Evolutionary conservation across 2,113 vertebrate genomes (phyloP).

Genomic region (Psilopsiagon aymara): DNA sequence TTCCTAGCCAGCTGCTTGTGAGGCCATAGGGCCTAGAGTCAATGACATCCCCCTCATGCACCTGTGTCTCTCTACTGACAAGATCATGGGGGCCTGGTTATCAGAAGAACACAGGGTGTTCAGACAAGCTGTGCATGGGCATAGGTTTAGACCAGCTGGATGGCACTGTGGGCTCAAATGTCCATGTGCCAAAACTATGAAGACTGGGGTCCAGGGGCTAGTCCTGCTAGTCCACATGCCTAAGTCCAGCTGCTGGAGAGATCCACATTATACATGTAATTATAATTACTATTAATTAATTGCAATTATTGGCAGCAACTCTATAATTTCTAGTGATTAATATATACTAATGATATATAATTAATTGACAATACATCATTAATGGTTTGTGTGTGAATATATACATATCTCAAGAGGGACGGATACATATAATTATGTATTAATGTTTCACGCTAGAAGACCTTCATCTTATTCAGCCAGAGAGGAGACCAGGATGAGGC

Average conservation of each 20-base stretch:
- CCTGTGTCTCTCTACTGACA: background rate
- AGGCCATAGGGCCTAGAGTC: background rate
- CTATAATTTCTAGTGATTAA: background rate
- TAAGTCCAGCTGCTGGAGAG: background rate
- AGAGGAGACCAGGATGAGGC: background rate
- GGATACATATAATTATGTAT: background rate
- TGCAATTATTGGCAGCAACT: background rate
- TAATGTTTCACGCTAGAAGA: background rate
- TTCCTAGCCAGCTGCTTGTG: background rate
- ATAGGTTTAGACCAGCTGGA: background rate
- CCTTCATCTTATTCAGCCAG: background rate
- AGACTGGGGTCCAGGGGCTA: background rate
- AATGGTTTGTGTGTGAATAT: background rate
- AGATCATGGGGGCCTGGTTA: background rate
- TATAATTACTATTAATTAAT: background rate
- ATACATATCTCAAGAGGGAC: background rate
- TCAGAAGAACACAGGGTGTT: background rate
- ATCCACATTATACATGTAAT: background rate
- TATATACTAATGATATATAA: background rate
- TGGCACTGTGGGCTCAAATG: background rate
- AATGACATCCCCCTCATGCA: accelerated
- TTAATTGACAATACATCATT: background rate
- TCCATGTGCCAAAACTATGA: background rate
- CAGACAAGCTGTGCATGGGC: background rate
- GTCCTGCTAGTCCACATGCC: background rate